These are phyloP conservation scores for Agrochola macilenta DNA, from an alignment of 2,888 invertebrate species.

Conservation along the genomic window DNA sequence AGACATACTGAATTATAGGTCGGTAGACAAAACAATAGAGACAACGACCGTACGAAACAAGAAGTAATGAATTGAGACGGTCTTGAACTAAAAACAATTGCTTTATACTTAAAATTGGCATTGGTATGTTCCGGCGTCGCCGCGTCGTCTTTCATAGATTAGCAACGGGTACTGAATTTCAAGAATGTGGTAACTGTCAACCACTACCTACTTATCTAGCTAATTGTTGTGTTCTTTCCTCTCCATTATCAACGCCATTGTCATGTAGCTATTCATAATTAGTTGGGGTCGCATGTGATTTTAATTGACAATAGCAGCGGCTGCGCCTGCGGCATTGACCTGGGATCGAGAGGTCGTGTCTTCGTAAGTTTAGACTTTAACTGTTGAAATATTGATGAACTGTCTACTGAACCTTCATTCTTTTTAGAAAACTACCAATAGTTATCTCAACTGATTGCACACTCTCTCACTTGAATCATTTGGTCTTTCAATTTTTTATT, in stretches of 20 bases:
- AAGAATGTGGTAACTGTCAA: conserved; percentile 47
- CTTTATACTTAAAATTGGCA: conserved; percentile 55
- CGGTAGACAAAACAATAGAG: conserved; percentile 51
- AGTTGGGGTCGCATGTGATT: conserved; percentile 56
- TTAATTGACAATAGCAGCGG: conserved; percentile 46
- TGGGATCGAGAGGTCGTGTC: conserved; percentile 29
- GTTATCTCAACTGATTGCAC: background rate
- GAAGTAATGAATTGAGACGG: conserved; percentile 65
- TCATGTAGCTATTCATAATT: conserved; percentile 57
- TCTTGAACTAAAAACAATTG: conserved; percentile 68
- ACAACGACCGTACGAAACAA: conserved; percentile 44
- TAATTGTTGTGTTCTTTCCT: conserved; percentile 44
- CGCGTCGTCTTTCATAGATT: conserved; percentile 40
- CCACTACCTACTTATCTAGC: conserved; percentile 22
- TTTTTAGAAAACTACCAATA: background rate
- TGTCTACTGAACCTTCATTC: background rate
- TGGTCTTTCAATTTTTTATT: too few species aligned
- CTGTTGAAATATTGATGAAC: conserved; percentile 4
- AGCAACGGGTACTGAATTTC: conserved; percentile 44
- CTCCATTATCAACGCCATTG: conserved; percentile 54
- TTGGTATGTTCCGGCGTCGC: conserved; percentile 59
- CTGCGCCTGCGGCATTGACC: conserved; percentile 45
- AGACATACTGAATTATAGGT: conserved; percentile 36
- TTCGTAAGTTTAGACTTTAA: conserved; percentile 15
- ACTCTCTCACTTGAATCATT: background rate